A percentile compares a stretch with the other conserved stretches of the same genome.
Conservation (phyloP, 1,140 invertebrate species). For the Meloidogyne exigua region DNA sequence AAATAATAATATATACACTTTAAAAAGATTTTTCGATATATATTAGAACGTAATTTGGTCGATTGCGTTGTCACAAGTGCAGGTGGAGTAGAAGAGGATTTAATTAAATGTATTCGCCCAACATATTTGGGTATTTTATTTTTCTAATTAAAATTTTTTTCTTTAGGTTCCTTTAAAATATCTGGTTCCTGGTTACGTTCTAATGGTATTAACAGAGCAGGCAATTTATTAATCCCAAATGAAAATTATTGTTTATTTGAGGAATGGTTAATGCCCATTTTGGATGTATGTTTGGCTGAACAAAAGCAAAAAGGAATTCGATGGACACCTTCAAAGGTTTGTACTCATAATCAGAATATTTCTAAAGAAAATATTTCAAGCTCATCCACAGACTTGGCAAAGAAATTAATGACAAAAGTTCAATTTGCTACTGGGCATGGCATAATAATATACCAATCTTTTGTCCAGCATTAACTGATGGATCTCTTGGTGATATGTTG, state of each 20-base stretch:
- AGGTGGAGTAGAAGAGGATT: conserved; percentile 96
- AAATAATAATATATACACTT: not conserved
- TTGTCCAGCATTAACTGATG: conserved; percentile 95
- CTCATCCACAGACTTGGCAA: conserved; percentile 80
- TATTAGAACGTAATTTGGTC: conserved; percentile 85
- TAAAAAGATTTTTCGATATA: conserved; percentile 68
- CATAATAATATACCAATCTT: conserved; percentile 97
- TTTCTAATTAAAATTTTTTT: conserved; percentile 20
- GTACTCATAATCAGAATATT: conserved; percentile 21
- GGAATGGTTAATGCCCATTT: conserved; percentile 91
- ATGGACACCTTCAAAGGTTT: conserved; percentile 77
- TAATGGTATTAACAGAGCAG: conserved; percentile 91
- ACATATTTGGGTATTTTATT: conserved; percentile 84
- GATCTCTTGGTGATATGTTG: conserved; percentile 97
- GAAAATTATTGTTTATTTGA: conserved; percentile 98
- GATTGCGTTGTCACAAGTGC: conserved; percentile 96
- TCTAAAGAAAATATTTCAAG: conserved; percentile 28
- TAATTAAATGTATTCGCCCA: conserved; percentile 94
- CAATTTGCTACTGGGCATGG: conserved; percentile 96
- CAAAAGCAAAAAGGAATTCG: conserved; percentile 72
- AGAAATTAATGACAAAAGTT: conserved; percentile 84
- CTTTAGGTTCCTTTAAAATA: conserved; percentile 64
- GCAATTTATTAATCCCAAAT: conserved; percentile 95
- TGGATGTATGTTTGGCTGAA: conserved; percentile 85
- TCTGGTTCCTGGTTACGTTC: conserved; percentile 71